These are phyloP conservation scores for Gymnodraco acuticeps DNA, from an alignment of 2,797 vertebrate genomes.

Conservation along the genomic window DNA sequence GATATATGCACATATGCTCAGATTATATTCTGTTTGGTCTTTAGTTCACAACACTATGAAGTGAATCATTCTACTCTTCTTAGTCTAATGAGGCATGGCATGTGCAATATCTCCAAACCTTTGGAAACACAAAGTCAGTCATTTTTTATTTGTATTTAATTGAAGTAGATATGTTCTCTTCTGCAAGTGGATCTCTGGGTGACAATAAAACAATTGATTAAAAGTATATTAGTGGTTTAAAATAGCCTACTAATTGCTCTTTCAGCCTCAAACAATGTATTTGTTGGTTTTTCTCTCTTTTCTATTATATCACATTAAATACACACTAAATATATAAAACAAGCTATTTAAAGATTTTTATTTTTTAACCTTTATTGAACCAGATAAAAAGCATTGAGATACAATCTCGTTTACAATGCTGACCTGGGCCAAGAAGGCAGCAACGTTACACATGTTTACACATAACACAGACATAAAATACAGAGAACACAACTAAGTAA, in stretches of 20 bases:
- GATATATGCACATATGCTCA: conserved; percentile 5
- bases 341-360: too few relatives aligned
- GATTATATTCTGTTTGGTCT: not conserved
- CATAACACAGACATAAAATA: too few relatives aligned
- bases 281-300: too few relatives aligned
- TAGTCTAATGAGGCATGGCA: conserved; percentile 12
- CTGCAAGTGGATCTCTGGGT: conserved; percentile 9
- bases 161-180: not conserved
- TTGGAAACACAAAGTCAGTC: conserved; percentile 14
- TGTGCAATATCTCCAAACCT: conserved; percentile 1
- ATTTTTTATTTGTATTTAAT: not conserved
- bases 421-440: too few relatives aligned
- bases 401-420: too few relatives aligned
- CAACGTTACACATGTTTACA: too few relatives aligned
- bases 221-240: conserved; percentile 11
- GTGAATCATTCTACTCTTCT: not conserved
- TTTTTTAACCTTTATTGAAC: too few relatives aligned
- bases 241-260: not conserved
- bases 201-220: conserved; percentile 16
- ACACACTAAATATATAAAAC: too few relatives aligned
- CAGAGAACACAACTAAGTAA: too few relatives aligned
- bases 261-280: too few relatives aligned
- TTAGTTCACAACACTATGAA: not conserved
- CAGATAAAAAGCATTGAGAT: too few relatives aligned
- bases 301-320: too few relatives aligned